Percentiles rank a stretch among this genome's conserved stretches.
phyloP scores from a whole-genome alignment of 2,888 invertebrate species.

The Macrostomum cliftonense region DNA sequence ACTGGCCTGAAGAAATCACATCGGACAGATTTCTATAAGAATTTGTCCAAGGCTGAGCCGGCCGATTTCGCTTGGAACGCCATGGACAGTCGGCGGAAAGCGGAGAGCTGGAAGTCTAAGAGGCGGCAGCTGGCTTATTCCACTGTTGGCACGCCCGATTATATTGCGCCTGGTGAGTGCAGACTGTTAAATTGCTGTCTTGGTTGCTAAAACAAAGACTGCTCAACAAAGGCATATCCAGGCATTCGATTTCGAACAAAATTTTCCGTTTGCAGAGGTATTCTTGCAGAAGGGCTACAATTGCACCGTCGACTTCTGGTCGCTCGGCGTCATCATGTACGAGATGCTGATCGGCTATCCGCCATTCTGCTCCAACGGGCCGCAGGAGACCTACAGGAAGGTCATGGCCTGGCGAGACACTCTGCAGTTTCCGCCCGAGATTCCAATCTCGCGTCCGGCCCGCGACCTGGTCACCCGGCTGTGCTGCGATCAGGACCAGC shows the following conservation, averaged over 20 bases:
- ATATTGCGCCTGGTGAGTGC: conserved; percentile 72
- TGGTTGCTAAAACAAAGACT: no score
- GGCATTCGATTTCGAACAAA: no score
- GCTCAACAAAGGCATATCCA: no score
- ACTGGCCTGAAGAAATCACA: conserved; percentile 97
- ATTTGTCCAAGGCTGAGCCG: conserved; percentile 41
- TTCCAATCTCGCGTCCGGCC: conserved; percentile 93
- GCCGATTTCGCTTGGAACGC: conserved; percentile 40
- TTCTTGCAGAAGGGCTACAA: conserved; percentile 85
- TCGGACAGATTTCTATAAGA: conserved; percentile 96
- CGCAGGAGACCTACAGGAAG: conserved; percentile 82
- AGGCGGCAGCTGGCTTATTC: conserved; percentile 61
- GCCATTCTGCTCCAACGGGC: conserved; percentile 95
- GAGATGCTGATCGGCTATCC: conserved; percentile 98
- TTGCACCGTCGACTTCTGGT: conserved; percentile 98
- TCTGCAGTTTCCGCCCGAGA: conserved; percentile 92
- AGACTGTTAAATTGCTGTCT: no score
- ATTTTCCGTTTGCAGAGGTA: conserved; percentile 64
- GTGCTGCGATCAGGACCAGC: conserved; percentile 83
- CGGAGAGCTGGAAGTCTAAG: conserved; percentile 97
- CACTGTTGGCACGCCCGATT: conserved; percentile 80
- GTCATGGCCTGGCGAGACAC: conserved; percentile 99
- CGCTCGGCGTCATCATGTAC: conserved; percentile 91
- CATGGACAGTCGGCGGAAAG: conserved; percentile 90
- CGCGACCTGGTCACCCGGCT: conserved; percentile 73